Conservation (phyloP, 2,113 vertebrate species). For the Thalassoma bifasciatum region DNA sequence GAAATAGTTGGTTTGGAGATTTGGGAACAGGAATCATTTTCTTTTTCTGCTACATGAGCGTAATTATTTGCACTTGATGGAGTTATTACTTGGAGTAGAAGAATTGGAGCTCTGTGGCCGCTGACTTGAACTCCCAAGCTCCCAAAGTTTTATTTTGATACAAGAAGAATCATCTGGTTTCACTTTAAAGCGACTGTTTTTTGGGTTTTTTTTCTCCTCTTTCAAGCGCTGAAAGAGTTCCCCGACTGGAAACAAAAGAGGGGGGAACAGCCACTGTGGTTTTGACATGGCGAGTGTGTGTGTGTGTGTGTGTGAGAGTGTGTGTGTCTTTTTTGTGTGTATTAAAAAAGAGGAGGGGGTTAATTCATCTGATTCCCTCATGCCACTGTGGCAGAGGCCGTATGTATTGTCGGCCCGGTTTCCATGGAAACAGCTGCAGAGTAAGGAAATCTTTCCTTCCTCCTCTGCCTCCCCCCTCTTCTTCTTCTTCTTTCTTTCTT, state of each 20-base stretch:
- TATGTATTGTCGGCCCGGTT: slow-evolving; percentile 70
- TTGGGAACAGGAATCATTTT: slow-evolving; percentile 37
- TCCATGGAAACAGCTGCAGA: slow-evolving; percentile 71
- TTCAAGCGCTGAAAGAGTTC: slow-evolving; percentile 27
- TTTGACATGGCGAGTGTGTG: slow-evolving; percentile 48
- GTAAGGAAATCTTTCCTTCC: slow-evolving; percentile 65
- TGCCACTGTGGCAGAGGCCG: slow-evolving; percentile 66
- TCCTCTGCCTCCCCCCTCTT: neutral
- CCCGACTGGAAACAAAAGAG: slow-evolving; percentile 62
- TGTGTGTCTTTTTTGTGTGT: slow-evolving; percentile 13
- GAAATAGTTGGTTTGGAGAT: slow-evolving; percentile 45
- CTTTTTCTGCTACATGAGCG: slow-evolving; percentile 42
- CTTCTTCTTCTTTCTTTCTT: neutral
- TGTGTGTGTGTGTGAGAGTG: neutral
- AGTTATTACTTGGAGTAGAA: slow-evolving; percentile 18
- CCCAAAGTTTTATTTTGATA: slow-evolving; percentile 61
- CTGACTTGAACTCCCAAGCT: slow-evolving; percentile 16
- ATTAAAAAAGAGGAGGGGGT: slow-evolving; percentile 10
- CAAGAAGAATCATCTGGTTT: slow-evolving; percentile 70
- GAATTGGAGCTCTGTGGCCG: slow-evolving; percentile 29
- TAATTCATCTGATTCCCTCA: slow-evolving; percentile 70
- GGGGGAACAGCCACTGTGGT: slow-evolving; percentile 56
- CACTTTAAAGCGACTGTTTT: slow-evolving; percentile 61
- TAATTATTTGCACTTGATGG: slow-evolving; percentile 39
- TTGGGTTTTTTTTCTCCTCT: slow-evolving; percentile 46